Evolutionary conservation across 2,113 vertebrate species (phyloP).

Genomic region (Neolamprologus toae): DNA sequence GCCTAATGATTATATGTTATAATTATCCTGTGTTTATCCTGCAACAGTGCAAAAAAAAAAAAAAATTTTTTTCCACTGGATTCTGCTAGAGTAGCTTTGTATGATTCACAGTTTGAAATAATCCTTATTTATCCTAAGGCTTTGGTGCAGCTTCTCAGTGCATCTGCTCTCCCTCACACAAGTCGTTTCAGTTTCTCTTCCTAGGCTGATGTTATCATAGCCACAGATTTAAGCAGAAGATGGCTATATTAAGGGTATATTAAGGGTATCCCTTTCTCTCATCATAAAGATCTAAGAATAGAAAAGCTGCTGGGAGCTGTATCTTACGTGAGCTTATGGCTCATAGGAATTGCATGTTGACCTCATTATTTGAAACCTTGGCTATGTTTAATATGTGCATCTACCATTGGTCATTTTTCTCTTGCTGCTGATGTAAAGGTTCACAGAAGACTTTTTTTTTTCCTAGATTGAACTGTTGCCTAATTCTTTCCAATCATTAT

Average conservation of each 20-base stretch:
- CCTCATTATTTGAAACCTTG: background rate
- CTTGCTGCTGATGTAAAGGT: background rate
- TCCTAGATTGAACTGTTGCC: background rate
- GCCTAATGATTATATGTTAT: background rate
- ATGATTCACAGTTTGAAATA: background rate
- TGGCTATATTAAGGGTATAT: background rate
- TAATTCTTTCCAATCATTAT: background rate
- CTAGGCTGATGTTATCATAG: background rate
- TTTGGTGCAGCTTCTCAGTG: background rate
- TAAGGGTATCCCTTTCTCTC: background rate
- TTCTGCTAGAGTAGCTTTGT: background rate
- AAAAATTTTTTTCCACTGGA: fast-evolving
- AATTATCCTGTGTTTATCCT: background rate
- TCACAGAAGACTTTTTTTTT: background rate
- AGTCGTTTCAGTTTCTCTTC: background rate
- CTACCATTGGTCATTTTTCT: background rate
- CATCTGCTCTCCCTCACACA: background rate
- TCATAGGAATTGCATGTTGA: background rate
- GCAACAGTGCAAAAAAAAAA: background rate
- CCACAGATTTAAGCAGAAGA: background rate
- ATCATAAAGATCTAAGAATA: background rate
- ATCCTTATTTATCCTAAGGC: background rate
- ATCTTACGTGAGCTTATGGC: background rate
- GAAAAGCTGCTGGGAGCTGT: background rate
- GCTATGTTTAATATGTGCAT: background rate